Conservation (phyloP, 2,113 vertebrate species). For the Trichechus manatus region DNA sequence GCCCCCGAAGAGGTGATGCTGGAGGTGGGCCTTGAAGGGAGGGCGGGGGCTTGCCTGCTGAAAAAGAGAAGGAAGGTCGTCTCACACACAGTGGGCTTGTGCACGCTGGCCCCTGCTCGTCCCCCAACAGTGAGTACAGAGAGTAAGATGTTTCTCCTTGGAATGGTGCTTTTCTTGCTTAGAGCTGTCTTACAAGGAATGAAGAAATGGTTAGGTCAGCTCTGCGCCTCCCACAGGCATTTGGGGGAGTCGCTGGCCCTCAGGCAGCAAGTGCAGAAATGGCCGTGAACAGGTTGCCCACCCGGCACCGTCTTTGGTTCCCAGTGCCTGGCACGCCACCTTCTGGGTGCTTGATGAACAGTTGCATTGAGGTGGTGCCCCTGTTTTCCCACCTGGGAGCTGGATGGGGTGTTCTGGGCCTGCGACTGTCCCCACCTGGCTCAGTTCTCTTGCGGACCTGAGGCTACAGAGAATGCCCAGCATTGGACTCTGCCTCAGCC, state of each 20-base stretch:
- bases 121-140: background rate
- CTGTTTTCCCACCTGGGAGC: no score
- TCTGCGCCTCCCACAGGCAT: rapidly evolving
- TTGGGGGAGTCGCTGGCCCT: background rate
- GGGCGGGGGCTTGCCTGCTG: background rate
- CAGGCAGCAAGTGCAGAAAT: rapidly evolving
- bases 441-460: background rate
- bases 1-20: background rate
- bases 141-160: rapidly evolving
- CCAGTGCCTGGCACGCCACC: rapidly evolving
- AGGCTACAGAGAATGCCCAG: background rate
- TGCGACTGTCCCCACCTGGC: no score
- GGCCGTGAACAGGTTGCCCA: background rate
- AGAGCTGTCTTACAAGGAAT: background rate
- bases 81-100: background rate
- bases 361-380: no score
- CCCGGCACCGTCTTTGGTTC: background rate
- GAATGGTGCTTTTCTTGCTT: rapidly evolving
- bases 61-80: background rate
- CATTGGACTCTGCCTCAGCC: rapidly evolving
- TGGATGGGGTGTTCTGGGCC: background rate
- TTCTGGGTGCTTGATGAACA: background rate
- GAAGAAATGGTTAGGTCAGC: background rate
- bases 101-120: background rate
- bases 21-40: background rate